phyloP scores from a whole-genome alignment of 1,140 invertebrate genomes.

The Drosophila setifemur region DNA sequence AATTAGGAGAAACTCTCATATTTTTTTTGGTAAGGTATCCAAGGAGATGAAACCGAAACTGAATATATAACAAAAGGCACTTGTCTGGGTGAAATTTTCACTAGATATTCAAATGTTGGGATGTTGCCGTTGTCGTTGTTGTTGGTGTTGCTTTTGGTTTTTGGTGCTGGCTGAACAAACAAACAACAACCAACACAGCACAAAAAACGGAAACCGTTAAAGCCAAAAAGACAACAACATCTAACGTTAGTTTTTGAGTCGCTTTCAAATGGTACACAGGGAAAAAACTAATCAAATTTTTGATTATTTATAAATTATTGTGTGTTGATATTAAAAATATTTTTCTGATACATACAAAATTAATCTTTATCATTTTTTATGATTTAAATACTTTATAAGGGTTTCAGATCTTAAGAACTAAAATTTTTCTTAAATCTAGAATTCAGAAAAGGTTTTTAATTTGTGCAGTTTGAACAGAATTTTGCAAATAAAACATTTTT shows the following conservation, averaged over 20 bases:
- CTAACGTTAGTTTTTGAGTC: slow-evolving; percentile 58
- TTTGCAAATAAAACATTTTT: too few relatives aligned
- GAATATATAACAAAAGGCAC: slow-evolving; percentile 73
- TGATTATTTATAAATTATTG: background rate
- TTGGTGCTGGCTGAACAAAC: slow-evolving; percentile 46
- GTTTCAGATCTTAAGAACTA: too few relatives aligned
- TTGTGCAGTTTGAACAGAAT: too few relatives aligned
- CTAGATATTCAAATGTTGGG: slow-evolving; percentile 70
- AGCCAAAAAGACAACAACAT: slow-evolving; percentile 57
- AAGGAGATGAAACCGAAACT: slow-evolving; percentile 45
- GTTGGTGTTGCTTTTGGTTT: background rate
- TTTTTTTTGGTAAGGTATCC: slow-evolving; percentile 10
- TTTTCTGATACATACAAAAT: too few relatives aligned
- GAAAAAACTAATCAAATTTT: background rate
- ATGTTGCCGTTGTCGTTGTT: background rate
- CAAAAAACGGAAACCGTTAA: slow-evolving; percentile 80
- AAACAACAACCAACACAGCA: slow-evolving; percentile 62
- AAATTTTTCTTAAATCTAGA: too few relatives aligned
- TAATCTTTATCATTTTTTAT: background rate
- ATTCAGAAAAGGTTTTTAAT: too few relatives aligned
- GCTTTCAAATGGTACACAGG: slow-evolving; percentile 69
- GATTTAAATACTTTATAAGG: too few relatives aligned
- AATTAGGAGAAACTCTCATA: slow-evolving; percentile 77
- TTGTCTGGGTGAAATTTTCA: slow-evolving; percentile 81
- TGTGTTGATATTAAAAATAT: too few relatives aligned